Conservation (phyloP, 2,888 invertebrate species). For the Pterostichus niger region DNA sequence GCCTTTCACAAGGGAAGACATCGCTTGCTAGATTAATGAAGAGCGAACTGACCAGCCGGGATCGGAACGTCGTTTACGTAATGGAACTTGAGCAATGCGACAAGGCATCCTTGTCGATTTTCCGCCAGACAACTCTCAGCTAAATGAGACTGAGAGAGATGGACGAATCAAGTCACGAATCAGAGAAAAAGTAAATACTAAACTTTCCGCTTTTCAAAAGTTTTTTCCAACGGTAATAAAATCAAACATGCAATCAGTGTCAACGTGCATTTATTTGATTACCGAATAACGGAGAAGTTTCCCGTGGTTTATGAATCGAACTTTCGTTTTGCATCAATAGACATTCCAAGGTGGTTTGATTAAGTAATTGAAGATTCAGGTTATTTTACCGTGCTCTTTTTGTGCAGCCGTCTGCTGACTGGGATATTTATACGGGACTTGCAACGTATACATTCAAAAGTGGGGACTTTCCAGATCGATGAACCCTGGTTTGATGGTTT, state of each 20-base stretch:
- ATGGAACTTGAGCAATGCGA: constrained; percentile 63
- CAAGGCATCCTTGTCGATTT: constrained; percentile 36
- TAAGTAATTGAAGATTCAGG: constrained; percentile 63
- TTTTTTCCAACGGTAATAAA: constrained; percentile 61
- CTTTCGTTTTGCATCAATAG: constrained; percentile 41
- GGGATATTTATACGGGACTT: constrained; percentile 50
- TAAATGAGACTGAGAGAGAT: constrained; percentile 52
- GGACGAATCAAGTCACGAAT: constrained; percentile 49
- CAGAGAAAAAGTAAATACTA: constrained; percentile 54
- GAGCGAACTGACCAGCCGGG: constrained; percentile 53
- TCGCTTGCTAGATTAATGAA: constrained; percentile 50
- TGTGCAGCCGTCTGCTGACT: constrained; percentile 2
- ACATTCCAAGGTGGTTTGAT: constrained; percentile 52
- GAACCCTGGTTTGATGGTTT: constrained; percentile 53
- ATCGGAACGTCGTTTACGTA: constrained; percentile 62
- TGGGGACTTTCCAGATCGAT: constrained; percentile 55
- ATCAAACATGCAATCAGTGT: constrained; percentile 67
- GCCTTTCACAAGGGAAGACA: constrained; percentile 42
- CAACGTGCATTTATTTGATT: constrained; percentile 67
- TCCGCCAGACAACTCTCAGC: constrained; percentile 58
- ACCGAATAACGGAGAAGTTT: constrained; percentile 49
- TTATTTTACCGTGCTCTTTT: constrained; percentile 42
- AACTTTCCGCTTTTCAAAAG: constrained; percentile 38
- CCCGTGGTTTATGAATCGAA: constrained; percentile 55
- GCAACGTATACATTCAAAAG: constrained; percentile 63